Percentiles rank a stretch among this genome's conserved stretches.
These are phyloP conservation scores for Chelidonichthys spinosus DNA, from an alignment of 2,797 vertebrate genomes.

Conservation along the genomic window DNA sequence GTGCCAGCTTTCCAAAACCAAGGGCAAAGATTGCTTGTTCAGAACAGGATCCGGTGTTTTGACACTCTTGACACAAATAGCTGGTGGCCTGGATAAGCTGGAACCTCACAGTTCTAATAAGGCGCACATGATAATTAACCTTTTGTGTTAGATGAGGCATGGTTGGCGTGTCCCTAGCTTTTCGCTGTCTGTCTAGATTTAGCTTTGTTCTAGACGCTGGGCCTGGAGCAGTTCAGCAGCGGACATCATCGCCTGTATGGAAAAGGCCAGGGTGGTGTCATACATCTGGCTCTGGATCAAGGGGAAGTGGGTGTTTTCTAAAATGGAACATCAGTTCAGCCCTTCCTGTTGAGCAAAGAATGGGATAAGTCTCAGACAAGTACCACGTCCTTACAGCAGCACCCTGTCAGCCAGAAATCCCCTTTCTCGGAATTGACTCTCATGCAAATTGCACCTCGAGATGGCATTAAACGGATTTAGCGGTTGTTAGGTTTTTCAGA, in stretches of 20 bases:
- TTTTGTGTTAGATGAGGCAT: slow-evolving; percentile 42
- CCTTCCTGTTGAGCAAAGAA: slow-evolving; percentile 82
- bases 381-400: slow-evolving; percentile 39
- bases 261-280: slow-evolving; percentile 71
- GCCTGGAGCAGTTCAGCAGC: slow-evolving; percentile 23
- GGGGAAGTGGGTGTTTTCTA: slow-evolving; percentile 82
- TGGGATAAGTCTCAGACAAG: slow-evolving; percentile 64
- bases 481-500: slow-evolving; percentile 35
- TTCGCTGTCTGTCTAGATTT: slow-evolving; percentile 56
- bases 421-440: slow-evolving; percentile 62
- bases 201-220: slow-evolving; percentile 13
- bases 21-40: slow-evolving; percentile 33
- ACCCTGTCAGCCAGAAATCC: slow-evolving; percentile 68
- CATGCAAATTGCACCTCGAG: slow-evolving; percentile 47
- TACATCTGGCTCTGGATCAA: slow-evolving; percentile 65
- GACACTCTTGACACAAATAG: slow-evolving; percentile 40
- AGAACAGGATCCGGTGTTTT: slow-evolving; percentile 18
- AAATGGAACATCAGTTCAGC: slow-evolving; percentile 80
- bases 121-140: slow-evolving; percentile 59
- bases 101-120: slow-evolving; percentile 51
- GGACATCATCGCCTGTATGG: slow-evolving; percentile 52
- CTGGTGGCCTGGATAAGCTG: slow-evolving; percentile 26
- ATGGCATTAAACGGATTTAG: slow-evolving; percentile 58
- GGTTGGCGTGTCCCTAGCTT: slow-evolving; percentile 50
- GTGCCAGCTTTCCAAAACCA: slow-evolving; percentile 21